Evolutionary conservation across 2,113 vertebrate species (phyloP).

Genomic region (Amphiprion percula): DNA sequence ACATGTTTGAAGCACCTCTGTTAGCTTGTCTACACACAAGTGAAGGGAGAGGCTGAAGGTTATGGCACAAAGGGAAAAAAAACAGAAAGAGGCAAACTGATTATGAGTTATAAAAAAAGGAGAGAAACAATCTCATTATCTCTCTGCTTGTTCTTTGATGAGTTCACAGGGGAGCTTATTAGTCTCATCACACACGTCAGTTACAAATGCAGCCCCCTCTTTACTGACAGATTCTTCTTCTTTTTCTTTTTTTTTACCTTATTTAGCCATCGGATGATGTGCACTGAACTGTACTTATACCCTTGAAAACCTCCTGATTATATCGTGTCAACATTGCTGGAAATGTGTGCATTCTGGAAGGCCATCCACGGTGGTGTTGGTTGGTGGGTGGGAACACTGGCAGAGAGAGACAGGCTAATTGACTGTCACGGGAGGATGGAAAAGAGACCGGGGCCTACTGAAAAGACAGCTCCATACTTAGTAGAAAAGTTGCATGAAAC

Average conservation of each 20-base stretch:
- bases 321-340: conserved; percentile 50
- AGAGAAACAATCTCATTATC: conserved; percentile 77
- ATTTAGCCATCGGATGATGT: conserved; percentile 34
- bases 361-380: conserved; percentile 36
- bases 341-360: conserved; percentile 35
- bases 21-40: neutral
- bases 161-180: conserved; percentile 83
- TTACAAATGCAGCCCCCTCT: conserved; percentile 66
- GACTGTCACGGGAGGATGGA: conserved; percentile 51
- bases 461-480: conserved; percentile 38
- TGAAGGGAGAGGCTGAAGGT: conserved; percentile 44
- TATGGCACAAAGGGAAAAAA: conserved; percentile 36
- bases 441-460: conserved; percentile 28
- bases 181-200: conserved; percentile 77
- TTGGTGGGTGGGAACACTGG: conserved; percentile 18
- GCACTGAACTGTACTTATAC: conserved; percentile 35
- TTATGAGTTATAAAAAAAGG: conserved; percentile 69
- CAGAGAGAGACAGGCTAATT: conserved; percentile 54
- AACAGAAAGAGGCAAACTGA: conserved; percentile 53
- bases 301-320: conserved; percentile 42
- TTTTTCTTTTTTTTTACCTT: conserved; percentile 37
- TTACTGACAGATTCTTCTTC: conserved; percentile 47
- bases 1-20: neutral
- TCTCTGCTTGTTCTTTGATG: conserved; percentile 78
- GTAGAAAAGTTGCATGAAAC: conserved; percentile 16